Percentiles rank a stretch among this genome's conserved stretches.
Conservation (phyloP, 2,888 invertebrate species). For the Anaspis maculata region DNA sequence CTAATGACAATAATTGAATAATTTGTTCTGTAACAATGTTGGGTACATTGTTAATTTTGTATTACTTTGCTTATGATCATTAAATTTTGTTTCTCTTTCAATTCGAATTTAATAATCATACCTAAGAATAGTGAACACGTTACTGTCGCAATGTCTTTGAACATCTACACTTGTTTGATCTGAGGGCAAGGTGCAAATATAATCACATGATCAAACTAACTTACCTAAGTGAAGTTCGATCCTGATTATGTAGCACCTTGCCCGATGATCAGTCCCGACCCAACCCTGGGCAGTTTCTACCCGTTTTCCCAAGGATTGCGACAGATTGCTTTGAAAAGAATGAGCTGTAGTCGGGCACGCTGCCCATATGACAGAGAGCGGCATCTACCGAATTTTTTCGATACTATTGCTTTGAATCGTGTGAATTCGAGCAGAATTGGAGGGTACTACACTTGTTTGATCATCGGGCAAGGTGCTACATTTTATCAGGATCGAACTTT, state of each 20-base stretch:
- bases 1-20: neutral
- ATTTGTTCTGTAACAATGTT: neutral
- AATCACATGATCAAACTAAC: conserved; percentile 11
- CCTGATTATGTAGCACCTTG: conserved; percentile 8
- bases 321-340: neutral
- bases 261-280: conserved; percentile 3
- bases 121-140: neutral
- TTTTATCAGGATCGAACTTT: conserved; percentile 12
- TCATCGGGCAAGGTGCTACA: conserved; percentile 4
- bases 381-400: neutral
- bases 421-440: neutral
- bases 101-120: neutral
- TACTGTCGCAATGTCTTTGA: conserved; percentile 3
- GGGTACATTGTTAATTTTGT: no score
- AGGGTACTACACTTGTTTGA: conserved; percentile 1
- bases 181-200: conserved; percentile 10
- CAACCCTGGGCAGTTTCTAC: neutral
- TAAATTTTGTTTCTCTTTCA: neutral
- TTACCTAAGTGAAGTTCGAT: conserved; percentile 12
- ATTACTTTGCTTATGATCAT: no score
- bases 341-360: neutral
- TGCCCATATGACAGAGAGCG: neutral
- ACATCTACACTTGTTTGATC: conserved; percentile 7
- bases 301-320: neutral
- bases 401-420: neutral